Percentiles rank a stretch among this genome's conserved stretches.
Conservation (phyloP, 2,888 invertebrate genomes). For the Temnothorax unifasciatus region DNA sequence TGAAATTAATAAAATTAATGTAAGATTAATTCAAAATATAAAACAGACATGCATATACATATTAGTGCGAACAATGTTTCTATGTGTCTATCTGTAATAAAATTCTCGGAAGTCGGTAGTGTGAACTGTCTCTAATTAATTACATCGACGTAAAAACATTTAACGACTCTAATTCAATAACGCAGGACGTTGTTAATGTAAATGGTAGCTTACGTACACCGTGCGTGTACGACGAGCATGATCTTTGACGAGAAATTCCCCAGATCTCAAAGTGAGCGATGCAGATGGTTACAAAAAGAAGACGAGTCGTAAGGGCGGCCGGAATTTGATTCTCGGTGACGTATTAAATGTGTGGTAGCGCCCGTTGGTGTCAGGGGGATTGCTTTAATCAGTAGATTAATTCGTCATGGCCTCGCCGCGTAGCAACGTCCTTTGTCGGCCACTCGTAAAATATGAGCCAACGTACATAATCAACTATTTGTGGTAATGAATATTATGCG, state of each 20-base stretch:
- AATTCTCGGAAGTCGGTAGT: not conserved
- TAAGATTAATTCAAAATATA: not conserved
- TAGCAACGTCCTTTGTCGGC: conserved; percentile 85
- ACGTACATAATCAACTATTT: conserved; percentile 85
- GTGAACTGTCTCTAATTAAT: conserved; percentile 6
- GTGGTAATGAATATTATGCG: conserved; percentile 86
- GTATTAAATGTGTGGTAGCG: conserved; percentile 85
- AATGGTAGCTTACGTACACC: not conserved
- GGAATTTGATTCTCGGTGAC: conserved; percentile 83
- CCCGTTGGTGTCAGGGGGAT: conserved; percentile 83
- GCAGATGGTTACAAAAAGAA: conserved; percentile 77
- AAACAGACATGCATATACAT: not conserved
- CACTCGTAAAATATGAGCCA: conserved; percentile 82
- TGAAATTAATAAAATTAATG: not conserved
- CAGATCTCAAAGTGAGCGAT: conserved; percentile 72
- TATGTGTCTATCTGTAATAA: not conserved
- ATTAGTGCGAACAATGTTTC: not conserved
- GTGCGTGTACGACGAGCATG: conserved; percentile 31
- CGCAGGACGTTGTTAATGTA: conserved; percentile 1
- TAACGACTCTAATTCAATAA: conserved; percentile 35
- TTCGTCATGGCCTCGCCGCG: conserved; percentile 85
- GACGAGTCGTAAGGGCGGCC: conserved; percentile 74
- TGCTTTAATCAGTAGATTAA: conserved; percentile 86
- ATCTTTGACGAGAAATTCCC: conserved; percentile 55
- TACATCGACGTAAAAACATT: conserved; percentile 22